Evolutionary conservation across 2,797 vertebrate genomes (phyloP).

Genomic region (Psittacula echo): DNA sequence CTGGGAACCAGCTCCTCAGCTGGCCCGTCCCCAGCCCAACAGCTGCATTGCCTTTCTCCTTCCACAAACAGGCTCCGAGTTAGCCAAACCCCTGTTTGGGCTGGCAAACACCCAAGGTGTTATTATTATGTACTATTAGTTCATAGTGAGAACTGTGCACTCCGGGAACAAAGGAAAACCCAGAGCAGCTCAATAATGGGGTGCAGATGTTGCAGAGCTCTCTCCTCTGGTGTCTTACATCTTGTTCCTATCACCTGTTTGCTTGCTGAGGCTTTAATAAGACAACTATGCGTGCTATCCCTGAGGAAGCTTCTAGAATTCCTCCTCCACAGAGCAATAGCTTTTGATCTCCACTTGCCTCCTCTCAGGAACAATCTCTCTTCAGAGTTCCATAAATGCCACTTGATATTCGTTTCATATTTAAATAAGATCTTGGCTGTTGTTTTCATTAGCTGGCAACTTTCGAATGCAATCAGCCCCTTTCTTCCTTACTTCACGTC

Average conservation of each 20-base stretch:
- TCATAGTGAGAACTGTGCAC: slow-evolving; percentile 73
- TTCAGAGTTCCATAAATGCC: slow-evolving; percentile 3
- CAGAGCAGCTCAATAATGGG: slow-evolving; percentile 57
- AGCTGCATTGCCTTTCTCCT: slow-evolving; percentile 73
- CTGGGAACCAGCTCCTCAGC: slow-evolving; percentile 54
- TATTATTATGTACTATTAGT: slow-evolving; percentile 76
- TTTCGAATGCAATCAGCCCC: neutral
- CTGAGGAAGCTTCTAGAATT: slow-evolving; percentile 51
- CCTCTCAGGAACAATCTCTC: neutral
- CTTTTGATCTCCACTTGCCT: slow-evolving; percentile 33
- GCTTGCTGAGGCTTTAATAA: slow-evolving; percentile 69
- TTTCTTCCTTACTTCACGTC: neutral
- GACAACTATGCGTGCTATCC: slow-evolving; percentile 54
- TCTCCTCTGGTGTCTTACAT: slow-evolving; percentile 38
- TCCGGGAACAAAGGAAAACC: slow-evolving; percentile 30
- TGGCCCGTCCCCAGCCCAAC: slow-evolving; percentile 60
- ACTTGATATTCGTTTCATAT: slow-evolving; percentile 27
- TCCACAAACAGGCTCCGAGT: slow-evolving; percentile 71
- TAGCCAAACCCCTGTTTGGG: slow-evolving; percentile 67
- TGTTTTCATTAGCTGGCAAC: slow-evolving; percentile 27
- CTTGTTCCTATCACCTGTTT: slow-evolving; percentile 69
- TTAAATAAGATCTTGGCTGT: slow-evolving; percentile 35
- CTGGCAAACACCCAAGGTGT: slow-evolving; percentile 72
- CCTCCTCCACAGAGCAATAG: slow-evolving; percentile 20
- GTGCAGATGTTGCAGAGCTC: slow-evolving; percentile 72